Evolutionary conservation across 1,140 invertebrate species (phyloP).

Genomic region (Saccostrea glomerata): DNA sequence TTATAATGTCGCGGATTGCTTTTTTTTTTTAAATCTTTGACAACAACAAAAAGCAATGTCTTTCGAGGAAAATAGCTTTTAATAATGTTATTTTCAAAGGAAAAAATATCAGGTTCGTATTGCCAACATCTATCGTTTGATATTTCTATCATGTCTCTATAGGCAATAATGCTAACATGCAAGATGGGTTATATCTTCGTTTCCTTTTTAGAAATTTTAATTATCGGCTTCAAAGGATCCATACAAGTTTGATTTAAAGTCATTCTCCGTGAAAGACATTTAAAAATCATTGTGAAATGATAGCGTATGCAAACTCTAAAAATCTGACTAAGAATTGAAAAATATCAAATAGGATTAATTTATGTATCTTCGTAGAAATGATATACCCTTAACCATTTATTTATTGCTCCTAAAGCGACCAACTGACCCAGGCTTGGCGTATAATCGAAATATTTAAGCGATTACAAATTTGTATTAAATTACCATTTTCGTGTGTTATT

Average conservation of each 20-base stretch:
- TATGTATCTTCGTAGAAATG: conserved; percentile 28
- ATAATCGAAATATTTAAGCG: conserved; percentile 36
- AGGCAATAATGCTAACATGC: conserved; percentile 26
- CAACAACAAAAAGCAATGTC: background rate
- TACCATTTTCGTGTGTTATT: conserved; percentile 38
- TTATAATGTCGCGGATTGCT: background rate
- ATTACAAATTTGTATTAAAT: conserved; percentile 38
- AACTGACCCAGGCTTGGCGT: conserved; percentile 13
- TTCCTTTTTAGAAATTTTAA: conserved; percentile 27
- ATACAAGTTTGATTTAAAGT: conserved; percentile 21
- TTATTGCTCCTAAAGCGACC: conserved; percentile 9
- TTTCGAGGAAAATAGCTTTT: background rate
- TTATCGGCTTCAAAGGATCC: conserved; percentile 26
- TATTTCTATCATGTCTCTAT: background rate
- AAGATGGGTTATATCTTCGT: conserved; percentile 9
- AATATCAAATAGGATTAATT: conserved; percentile 37
- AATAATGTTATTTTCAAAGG: conserved; percentile 33
- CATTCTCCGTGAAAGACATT: background rate
- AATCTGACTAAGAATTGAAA: conserved; percentile 12
- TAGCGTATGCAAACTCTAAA: background rate
- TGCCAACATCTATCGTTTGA: background rate
- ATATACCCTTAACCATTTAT: conserved; percentile 27
- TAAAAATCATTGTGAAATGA: conserved; percentile 26
- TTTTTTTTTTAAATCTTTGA: background rate
- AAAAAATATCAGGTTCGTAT: background rate